Conservation (phyloP, 2,888 invertebrate species). For the Diabrotica balteata region DNA sequence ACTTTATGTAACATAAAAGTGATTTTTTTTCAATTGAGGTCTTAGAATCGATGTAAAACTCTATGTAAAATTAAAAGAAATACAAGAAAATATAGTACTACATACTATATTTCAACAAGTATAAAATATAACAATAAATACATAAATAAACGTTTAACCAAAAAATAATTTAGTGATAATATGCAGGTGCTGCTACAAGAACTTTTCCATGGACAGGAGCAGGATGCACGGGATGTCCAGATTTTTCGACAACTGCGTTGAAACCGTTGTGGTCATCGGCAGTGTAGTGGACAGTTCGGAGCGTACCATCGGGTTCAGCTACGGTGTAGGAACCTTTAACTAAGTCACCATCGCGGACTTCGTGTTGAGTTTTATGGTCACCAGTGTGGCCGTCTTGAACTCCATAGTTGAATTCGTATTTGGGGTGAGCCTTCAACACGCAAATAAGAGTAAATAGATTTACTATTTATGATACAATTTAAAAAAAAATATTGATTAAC, state of each 20-base stretch:
- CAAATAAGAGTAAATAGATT: no score
- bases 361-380: slow-evolving; percentile 66
- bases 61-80: no score
- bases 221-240: slow-evolving; percentile 65
- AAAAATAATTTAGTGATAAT: no score
- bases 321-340: slow-evolving; percentile 58
- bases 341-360: slow-evolving; percentile 66
- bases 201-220: slow-evolving; percentile 37
- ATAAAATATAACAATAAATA: no score
- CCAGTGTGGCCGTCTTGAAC: slow-evolving; percentile 67
- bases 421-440: slow-evolving; percentile 61
- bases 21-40: no score
- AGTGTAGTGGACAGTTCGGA: slow-evolving; percentile 51
- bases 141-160: no score
- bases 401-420: slow-evolving; percentile 65
- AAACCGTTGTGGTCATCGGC: slow-evolving; percentile 52
- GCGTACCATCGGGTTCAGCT: slow-evolving; percentile 50
- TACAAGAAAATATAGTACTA: no score
- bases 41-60: no score
- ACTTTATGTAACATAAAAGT: no score
- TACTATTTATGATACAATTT: no score
- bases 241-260: slow-evolving; percentile 70
- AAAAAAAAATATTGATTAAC: no score
- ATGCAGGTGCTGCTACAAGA: slow-evolving; percentile 26
- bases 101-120: no score